A percentile compares a stretch with the other conserved stretches of the same genome.
Conservation (phyloP, 2,888 invertebrate genomes). For the Brachyptera risi region DNA sequence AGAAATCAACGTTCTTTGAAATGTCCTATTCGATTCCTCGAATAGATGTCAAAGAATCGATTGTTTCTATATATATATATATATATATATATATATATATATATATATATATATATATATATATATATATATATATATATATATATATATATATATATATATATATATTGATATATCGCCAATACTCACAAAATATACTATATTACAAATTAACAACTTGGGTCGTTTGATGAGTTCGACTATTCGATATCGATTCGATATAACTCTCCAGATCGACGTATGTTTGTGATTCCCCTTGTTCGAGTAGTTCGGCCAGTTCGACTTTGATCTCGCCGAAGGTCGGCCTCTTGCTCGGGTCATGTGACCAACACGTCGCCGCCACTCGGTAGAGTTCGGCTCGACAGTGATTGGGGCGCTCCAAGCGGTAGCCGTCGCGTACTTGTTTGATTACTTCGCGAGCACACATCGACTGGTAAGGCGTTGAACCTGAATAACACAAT, state of each 20-base stretch:
- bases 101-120: too few species aligned
- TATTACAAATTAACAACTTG: background rate
- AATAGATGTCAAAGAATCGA: too few species aligned
- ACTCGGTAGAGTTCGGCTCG: conserved; percentile 63
- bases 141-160: too few species aligned
- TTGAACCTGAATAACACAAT: conserved; percentile 68
- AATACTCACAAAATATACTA: too few species aligned
- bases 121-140: too few species aligned
- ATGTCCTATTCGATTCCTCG: too few species aligned
- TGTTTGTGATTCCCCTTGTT: conserved; percentile 58
- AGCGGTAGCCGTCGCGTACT: conserved; percentile 71
- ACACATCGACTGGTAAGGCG: conserved; percentile 81
- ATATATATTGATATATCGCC: too few species aligned
- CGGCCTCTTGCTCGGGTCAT: conserved; percentile 68
- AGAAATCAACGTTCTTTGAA: too few species aligned
- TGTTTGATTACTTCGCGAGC: conserved; percentile 78
- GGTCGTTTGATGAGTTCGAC: background rate
- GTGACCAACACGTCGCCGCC: conserved; percentile 60
- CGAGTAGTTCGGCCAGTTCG: conserved; percentile 55
- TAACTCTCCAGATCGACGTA: conserved; percentile 67
- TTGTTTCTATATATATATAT: too few species aligned
- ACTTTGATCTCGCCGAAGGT: conserved; percentile 59
- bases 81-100: too few species aligned
- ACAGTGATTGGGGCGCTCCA: conserved; percentile 76
- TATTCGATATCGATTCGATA: conserved; percentile 40